Conservation (phyloP, 2,888 invertebrate genomes). For the Balanococcus diminutus region DNA sequence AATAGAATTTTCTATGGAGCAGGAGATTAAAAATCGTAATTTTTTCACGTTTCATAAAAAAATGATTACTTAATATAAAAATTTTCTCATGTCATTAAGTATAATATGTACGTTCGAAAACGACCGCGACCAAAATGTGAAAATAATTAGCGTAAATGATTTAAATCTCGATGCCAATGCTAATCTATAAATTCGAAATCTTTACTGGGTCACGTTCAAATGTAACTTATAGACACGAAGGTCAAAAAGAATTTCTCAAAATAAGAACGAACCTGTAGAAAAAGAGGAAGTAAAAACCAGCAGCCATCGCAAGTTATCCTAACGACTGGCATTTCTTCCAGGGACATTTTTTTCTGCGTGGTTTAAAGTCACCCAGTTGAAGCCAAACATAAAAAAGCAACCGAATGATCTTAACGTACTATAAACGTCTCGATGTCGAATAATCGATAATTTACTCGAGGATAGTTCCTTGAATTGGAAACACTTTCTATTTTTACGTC, state of each 20-base stretch:
- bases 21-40: no score
- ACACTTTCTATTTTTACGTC: no score
- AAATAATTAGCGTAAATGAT: conserved; percentile 4
- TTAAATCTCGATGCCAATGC: not conserved
- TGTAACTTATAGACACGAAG: not conserved
- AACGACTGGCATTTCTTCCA: not conserved
- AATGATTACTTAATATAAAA: no score
- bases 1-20: no score
- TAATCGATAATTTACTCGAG: not conserved
- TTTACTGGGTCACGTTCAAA: not conserved
- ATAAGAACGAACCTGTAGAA: not conserved
- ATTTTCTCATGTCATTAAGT: no score
- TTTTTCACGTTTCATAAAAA: no score
- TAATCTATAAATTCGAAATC: not conserved
- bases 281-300: not conserved
- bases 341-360: not conserved
- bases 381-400: not conserved
- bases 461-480: no score
- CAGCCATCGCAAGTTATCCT: not conserved
- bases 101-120: no score
- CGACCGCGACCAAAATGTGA: not conserved
- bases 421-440: not conserved
- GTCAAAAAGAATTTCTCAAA: not conserved
- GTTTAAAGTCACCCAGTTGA: not conserved
- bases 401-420: not conserved